A percentile compares a stretch with the other conserved stretches of the same genome.
These are phyloP conservation scores for Galleria mellonella DNA, from an alignment of 1,140 invertebrate species.

Conservation along the genomic window DNA sequence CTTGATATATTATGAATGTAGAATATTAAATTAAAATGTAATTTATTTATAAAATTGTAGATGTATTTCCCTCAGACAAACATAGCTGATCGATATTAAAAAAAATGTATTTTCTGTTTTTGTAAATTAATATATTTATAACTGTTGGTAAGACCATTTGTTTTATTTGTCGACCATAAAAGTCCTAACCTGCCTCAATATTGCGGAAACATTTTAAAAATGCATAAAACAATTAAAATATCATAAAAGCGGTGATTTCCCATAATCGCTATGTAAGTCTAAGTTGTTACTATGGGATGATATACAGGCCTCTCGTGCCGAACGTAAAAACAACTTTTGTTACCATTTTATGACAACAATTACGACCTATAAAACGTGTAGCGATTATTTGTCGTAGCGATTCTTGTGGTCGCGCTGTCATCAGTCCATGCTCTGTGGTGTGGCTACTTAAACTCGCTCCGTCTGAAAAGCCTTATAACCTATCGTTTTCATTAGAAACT, in stretches of 20 bases:
- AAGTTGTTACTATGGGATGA: constrained; percentile 57
- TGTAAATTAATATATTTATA: no score
- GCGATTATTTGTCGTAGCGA: constrained; percentile 63
- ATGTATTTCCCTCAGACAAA: no score
- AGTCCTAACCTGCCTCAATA: constrained; percentile 23
- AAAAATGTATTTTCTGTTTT: no score
- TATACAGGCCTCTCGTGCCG: constrained; percentile 64
- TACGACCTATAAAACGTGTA: constrained; percentile 70
- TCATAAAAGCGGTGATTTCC: constrained; percentile 51
- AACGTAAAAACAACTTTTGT: constrained; percentile 71
- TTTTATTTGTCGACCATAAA: constrained; percentile 11
- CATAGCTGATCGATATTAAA: no score
- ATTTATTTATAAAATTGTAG: no score
- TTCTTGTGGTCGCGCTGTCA: constrained; percentile 61
- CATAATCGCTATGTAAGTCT: constrained; percentile 49
- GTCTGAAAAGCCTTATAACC: constrained; percentile 4
- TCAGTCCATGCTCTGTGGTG: constrained; percentile 32
- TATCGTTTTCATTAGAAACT: constrained; percentile 2
- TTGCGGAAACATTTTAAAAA: constrained; percentile 26
- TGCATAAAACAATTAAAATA: constrained; percentile 57
- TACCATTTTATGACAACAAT: constrained; percentile 71
- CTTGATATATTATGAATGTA: no score
- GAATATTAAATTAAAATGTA: no score
- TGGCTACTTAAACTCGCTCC: constrained; percentile 22
- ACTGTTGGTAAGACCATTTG: no score